Base-by-base conservation (phyloP, 2,113 vertebrate species). In the Carassius gibelio region DNA sequence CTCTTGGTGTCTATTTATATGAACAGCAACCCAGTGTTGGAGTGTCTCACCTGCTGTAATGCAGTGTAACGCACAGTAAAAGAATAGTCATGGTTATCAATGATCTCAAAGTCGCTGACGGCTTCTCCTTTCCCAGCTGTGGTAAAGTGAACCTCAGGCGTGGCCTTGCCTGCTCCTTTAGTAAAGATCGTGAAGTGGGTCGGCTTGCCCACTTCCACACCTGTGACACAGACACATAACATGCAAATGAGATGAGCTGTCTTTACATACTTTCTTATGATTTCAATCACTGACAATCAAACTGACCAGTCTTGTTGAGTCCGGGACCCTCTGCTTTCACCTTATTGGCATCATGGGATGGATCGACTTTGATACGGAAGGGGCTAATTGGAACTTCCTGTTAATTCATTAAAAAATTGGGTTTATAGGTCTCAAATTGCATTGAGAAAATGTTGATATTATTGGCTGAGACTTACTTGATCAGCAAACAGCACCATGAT, bases 401-500 rank as follows among this genome's bases (percentile, higher is more conserved):
- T 81, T 72, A 61, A 1, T 3, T 78, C 1, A 81, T 71, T 11
- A 69, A 4, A 77, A 77, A 57, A 8, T 7, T 0, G 0, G 1
- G 19, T 76, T 30, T 77, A 57, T 78, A 59, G 26, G 21, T 11
- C 8, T 34, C 15, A 78, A 59, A 57, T 5, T 21, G 15, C 7
- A 57, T 6, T 30, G 6, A 9, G 17, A 57, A 26, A 11, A 19
- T 10, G 13, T 10, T 78, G 23, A 81, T 3, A 66, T 38, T 42
- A 62, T 55, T 42, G 57, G 15, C n/a, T 2, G 0, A 0, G 69
- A 57, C 61, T 78, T 86, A 99, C 97, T 96, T 98, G 96, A 86
- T 97, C 96, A 21, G 96, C 97, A 0, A 99, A 99, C 77, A 99
- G 94, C 89, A 99, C 97, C 97, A 98, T 99, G 94, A 98, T 97